Conservation (phyloP, 2,888 invertebrate genomes). For the Netelia inedita region DNA sequence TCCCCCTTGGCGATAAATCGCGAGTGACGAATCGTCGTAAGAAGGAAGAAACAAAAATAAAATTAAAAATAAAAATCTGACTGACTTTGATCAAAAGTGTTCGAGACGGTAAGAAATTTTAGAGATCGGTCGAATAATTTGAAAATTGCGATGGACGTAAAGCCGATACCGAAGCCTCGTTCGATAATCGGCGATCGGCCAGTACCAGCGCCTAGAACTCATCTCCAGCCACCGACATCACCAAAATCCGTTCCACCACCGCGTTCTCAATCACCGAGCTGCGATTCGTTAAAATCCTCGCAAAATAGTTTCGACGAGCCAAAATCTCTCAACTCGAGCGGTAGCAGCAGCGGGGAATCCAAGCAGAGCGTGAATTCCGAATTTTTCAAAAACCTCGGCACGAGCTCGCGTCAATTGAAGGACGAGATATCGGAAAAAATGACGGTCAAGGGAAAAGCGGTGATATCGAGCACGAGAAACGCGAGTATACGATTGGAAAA, state of each 20-base stretch:
- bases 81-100: neutral
- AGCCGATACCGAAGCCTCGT: constrained; percentile 82
- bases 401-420: constrained; percentile 86
- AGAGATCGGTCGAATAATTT: neutral
- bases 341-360: constrained; percentile 61
- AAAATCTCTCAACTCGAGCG: constrained; percentile 71
- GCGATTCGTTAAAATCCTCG: constrained; percentile 79
- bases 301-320: constrained; percentile 75
- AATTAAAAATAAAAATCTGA: too few species aligned
- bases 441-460: constrained; percentile 86
- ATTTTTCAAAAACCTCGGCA: constrained; percentile 78
- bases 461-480: constrained; percentile 88
- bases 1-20: neutral
- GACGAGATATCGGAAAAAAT: constrained; percentile 86
- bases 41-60: neutral
- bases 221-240: constrained; percentile 62
- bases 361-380: constrained; percentile 73
- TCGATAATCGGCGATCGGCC: constrained; percentile 77
- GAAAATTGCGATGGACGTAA: constrained; percentile 78
- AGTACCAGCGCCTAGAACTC: constrained; percentile 79
- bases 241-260: constrained; percentile 25
- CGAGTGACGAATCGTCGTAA: constrained; percentile 5
- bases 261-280: constrained; percentile 73
- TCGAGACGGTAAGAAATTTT: neutral
- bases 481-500: constrained; percentile 86